Conservation (phyloP, 2,113 vertebrate species). For the Corvus hawaiiensis region DNA sequence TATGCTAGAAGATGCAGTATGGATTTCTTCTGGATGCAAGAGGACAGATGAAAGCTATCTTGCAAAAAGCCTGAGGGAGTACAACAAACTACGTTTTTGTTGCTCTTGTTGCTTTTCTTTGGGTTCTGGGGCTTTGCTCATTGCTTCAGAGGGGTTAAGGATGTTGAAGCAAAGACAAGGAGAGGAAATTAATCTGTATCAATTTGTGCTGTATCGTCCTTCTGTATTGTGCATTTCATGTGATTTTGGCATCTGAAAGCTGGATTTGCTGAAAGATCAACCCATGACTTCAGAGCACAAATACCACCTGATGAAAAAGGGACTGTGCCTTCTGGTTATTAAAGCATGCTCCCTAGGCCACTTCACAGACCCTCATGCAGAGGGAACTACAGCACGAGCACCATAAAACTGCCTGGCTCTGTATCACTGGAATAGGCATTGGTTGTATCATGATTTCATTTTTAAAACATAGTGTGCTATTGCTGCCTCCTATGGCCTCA, state of each 20-base stretch:
- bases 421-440: background rate
- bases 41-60: background rate
- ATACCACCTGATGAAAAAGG: background rate
- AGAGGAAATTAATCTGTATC: background rate
- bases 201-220: background rate
- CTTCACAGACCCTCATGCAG: background rate
- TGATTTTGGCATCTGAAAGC: background rate
- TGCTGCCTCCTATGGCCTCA: background rate
- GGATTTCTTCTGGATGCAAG: background rate
- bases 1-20: background rate
- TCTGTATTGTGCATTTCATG: background rate
- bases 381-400: background rate
- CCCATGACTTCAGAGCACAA: background rate
- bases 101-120: background rate
- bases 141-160: background rate
- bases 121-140: background rate
- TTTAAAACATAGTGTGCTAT: background rate
- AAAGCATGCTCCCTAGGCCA: background rate
- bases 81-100: background rate
- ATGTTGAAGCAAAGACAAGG: background rate
- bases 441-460: background rate
- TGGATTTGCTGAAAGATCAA: background rate
- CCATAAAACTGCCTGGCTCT: background rate
- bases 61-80: background rate
- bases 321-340: background rate